A percentile compares a stretch with the other conserved stretches of the same genome.
Conservation (phyloP, 2,113 vertebrate genomes). For the Tragelaphus imberbis region DNA sequence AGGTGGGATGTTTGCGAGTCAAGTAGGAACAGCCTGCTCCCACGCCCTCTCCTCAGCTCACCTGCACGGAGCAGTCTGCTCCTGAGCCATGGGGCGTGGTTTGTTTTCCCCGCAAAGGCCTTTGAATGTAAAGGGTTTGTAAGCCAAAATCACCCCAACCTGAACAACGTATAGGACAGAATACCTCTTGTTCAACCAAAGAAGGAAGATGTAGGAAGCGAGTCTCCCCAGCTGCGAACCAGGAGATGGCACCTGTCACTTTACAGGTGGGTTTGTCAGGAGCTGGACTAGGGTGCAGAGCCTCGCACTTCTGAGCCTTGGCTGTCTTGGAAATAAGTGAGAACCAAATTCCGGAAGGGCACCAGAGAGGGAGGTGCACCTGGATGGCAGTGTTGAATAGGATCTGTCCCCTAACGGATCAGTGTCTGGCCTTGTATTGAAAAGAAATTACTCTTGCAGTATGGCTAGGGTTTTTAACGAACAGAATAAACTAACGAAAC, state of each 20-base stretch:
- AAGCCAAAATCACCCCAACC: conserved; percentile 13
- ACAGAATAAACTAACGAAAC: neutral
- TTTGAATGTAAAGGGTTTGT: conserved; percentile 65
- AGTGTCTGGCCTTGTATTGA: neutral
- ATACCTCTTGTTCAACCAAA: conserved; percentile 72
- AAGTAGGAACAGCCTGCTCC: neutral
- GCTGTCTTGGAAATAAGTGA: neutral
- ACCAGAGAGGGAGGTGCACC: neutral
- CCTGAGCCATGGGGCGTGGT: neutral
- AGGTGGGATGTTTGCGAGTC: conserved; percentile 61
- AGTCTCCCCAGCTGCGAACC: neutral
- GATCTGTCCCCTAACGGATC: neutral
- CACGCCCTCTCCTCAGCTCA: neutral
- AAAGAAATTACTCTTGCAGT: neutral
- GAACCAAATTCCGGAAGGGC: neutral
- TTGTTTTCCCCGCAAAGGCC: neutral
- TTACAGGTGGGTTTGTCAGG: conserved; percentile 25
- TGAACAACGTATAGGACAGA: neutral
- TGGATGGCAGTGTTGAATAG: rapidly evolving
- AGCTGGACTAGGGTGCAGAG: conserved; percentile 13
- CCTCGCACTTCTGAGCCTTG: neutral
- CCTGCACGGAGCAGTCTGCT: neutral
- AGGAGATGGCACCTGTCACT: conserved; percentile 34
- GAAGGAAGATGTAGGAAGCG: conserved; percentile 64
- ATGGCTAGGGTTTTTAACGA: neutral